Evolutionary conservation across 1,140 invertebrate species (phyloP), one percentile per base, ranked within the genome.

Genomic region (Spodoptera litura): DNA sequence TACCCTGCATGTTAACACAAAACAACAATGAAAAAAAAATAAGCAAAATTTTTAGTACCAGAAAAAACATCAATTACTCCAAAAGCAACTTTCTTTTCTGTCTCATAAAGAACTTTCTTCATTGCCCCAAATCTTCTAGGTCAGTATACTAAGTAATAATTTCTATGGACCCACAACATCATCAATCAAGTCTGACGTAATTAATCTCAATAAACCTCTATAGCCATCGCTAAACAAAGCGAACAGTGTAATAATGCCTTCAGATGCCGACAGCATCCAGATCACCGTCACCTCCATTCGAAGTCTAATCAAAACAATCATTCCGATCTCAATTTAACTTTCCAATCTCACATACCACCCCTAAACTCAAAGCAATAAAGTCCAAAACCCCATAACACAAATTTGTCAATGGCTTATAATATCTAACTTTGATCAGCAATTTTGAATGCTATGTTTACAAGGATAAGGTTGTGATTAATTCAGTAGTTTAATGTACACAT

Each of bases 251-350:
- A 72, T 35, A 72, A 72, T 58, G n/a, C 52, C 52, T 31, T 8
- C 27, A 53, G 53, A 58, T 72, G n/a, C 31, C 10, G 11, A 38
- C 49, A 68, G 51, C 38, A 51, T 25, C 49, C 64, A 68, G 51
- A 27, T 49, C 49, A 25, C 31, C 49, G 64, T 52, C 64, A 68
- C 64, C 64, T 68, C 20, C 38, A 52, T 64, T 44, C 44, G 31
- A 49, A 52, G 44, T 25, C n/a, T 68, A 68, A 68, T 72, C 31
- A 72, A 75, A 75, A 75, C 73, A 75, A 75, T 75, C 44, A 62
- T 62, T 75, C 20, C 8, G 38, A 75, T 62, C 49, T 75, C 58
- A 75, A 62, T 53, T 52, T 75, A 62, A 64, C 49, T 53, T 75
- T 56, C 55, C 15, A 15, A 56, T 10, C 55, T 20, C 15, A 31